Conservation (phyloP, 1,140 invertebrate species). For the Drosophila suzukii region DNA sequence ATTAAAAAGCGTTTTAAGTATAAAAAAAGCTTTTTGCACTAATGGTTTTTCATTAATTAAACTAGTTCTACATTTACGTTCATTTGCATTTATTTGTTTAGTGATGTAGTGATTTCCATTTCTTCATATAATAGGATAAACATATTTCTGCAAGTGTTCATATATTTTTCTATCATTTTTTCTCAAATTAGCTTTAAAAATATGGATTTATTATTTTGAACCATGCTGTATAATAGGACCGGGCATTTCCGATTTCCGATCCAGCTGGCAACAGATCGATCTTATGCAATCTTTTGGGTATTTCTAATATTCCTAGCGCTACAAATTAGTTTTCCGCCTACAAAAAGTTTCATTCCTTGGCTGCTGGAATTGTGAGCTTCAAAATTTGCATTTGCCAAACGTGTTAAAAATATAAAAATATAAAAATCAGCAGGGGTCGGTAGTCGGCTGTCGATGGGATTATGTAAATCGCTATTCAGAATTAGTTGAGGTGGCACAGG, state of each 20-base stretch:
- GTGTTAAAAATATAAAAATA: conserved; percentile 58
- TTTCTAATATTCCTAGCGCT: conserved; percentile 36
- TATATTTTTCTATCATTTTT: too few species aligned
- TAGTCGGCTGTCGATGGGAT: conserved; percentile 50
- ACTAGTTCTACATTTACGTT: too few species aligned
- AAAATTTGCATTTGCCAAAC: conserved; percentile 44
- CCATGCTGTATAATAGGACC: neutral
- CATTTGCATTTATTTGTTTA: too few species aligned
- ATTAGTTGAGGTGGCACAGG: conserved; percentile 35
- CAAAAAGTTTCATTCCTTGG: conserved; percentile 13
- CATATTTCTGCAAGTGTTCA: too few species aligned
- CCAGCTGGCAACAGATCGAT: conserved; percentile 21
- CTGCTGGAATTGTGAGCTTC: conserved; percentile 32
- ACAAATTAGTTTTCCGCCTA: conserved; percentile 23
- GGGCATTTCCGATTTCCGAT: conserved; percentile 60
- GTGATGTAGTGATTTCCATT: too few species aligned
- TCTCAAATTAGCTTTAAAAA: neutral
- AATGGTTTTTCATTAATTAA: too few species aligned
- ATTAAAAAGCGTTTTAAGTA: neutral
- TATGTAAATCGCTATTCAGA: conserved; percentile 57
- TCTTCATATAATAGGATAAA: too few species aligned
- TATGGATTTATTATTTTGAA: neutral
- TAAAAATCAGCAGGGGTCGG: conserved; percentile 10
- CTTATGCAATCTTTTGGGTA: conserved; percentile 54
- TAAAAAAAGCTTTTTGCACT: too few species aligned